A percentile compares a stretch with the other conserved stretches of the same genome.
phyloP scores from a whole-genome alignment of 2,888 invertebrate species.

The Microctonus brassicae region DNA sequence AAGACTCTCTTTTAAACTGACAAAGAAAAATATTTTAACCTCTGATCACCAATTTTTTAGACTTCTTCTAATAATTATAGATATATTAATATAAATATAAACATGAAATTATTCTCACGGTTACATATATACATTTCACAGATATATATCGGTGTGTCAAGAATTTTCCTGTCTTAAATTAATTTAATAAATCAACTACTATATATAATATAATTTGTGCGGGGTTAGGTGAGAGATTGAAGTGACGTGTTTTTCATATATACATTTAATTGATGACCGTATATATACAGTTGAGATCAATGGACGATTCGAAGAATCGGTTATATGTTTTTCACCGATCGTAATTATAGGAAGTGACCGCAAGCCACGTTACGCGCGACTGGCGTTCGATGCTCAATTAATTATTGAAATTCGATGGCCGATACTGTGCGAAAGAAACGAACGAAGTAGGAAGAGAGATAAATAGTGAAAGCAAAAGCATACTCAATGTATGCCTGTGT shows the following conservation, averaged over 20 bases:
- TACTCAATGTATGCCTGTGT: background rate
- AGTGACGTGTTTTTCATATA: too few relatives aligned
- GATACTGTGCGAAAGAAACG: slow-evolving; percentile 29
- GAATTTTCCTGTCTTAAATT: too few relatives aligned
- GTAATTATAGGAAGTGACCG: slow-evolving; percentile 44
- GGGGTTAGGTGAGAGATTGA: too few relatives aligned
- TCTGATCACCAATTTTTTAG: background rate
- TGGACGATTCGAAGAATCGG: slow-evolving; percentile 23
- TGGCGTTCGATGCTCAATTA: slow-evolving; percentile 41
- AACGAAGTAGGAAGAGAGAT: slow-evolving; percentile 19
- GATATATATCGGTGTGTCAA: too few relatives aligned
- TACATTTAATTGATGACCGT: background rate
- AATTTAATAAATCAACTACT: too few relatives aligned
- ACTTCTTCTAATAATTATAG: background rate
- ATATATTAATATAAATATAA: background rate
- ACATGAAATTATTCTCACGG: too few relatives aligned
- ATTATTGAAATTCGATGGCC: slow-evolving; percentile 48
- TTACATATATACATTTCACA: too few relatives aligned
- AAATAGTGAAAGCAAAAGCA: slow-evolving; percentile 8
- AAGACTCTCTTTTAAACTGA: background rate
- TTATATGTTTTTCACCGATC: slow-evolving; percentile 34
- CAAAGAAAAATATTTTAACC: background rate
- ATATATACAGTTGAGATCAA: background rate
- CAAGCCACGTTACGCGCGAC: slow-evolving; percentile 22
- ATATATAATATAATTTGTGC: too few relatives aligned